Conservation (phyloP, 2,797 vertebrate species). For the Avahi laniger region DNA sequence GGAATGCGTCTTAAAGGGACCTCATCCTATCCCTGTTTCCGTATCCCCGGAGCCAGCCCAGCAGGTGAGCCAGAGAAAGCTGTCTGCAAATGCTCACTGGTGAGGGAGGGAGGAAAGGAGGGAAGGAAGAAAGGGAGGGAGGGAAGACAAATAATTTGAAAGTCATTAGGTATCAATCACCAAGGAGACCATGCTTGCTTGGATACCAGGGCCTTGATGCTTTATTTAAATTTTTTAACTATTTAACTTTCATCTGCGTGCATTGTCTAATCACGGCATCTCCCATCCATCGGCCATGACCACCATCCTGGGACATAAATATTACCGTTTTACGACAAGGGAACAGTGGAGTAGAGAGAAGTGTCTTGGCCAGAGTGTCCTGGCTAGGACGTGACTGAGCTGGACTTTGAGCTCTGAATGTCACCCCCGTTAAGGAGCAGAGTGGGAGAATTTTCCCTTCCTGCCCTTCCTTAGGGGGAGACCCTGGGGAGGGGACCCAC, state of each 20-base stretch:
- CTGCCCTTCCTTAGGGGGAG: background rate
- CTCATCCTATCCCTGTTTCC: background rate
- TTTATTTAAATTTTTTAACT: background rate
- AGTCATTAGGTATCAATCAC: background rate
- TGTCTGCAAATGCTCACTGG: no score
- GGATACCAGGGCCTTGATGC: background rate
- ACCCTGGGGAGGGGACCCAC: background rate
- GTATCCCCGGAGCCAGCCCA: background rate
- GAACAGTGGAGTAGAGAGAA: background rate
- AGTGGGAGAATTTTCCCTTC: background rate
- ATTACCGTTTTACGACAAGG: no score
- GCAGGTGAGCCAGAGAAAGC: background rate
- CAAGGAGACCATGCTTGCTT: background rate
- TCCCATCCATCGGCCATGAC: no score
- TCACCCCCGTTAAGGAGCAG: background rate
- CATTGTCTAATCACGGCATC: background rate
- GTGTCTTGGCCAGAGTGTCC: background rate
- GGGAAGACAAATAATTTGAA: background rate
- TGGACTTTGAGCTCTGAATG: background rate
- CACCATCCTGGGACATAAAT: background rate
- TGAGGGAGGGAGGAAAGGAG: accelerated
- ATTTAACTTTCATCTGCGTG: background rate
- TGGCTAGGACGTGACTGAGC: background rate
- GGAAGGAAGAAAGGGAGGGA: background rate
- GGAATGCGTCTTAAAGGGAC: background rate